Percentiles rank a stretch among this genome's conserved stretches.
phyloP scores from a whole-genome alignment of 1,140 invertebrate species.

The Eciton burchellii region DNA sequence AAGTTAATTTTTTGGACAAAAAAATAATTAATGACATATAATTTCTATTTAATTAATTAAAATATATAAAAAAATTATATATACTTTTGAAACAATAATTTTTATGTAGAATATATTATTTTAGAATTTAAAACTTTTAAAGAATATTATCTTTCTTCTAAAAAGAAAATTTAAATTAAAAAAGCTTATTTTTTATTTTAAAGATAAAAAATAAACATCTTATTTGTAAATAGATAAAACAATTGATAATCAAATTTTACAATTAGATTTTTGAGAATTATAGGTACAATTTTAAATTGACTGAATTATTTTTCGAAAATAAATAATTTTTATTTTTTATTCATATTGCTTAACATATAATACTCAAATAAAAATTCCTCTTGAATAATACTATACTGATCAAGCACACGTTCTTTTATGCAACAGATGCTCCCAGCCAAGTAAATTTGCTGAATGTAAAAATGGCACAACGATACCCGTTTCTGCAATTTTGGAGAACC shows the following conservation, averaged over 20 bases:
- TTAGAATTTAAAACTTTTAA: background rate
- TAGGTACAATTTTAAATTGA: no score
- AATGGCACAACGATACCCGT: slow-evolving; percentile 88
- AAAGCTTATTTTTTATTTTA: background rate
- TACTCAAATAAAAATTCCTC: background rate
- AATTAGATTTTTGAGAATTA: no score
- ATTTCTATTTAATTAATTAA: background rate
- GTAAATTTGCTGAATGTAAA: slow-evolving; percentile 89
- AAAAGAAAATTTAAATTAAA: background rate
- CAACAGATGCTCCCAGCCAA: slow-evolving; percentile 89
- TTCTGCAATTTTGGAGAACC: slow-evolving; percentile 89
- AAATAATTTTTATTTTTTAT: no score
- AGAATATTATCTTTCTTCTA: background rate
- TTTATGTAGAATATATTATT: background rate
- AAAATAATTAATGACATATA: background rate
- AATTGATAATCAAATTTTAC: no score
- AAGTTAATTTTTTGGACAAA: background rate
- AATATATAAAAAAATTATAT: background rate
- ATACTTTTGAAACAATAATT: background rate
- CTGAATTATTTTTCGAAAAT: no score
- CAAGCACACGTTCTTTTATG: slow-evolving; percentile 24
- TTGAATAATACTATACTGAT: background rate
- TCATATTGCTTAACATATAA: background rate
- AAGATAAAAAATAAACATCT: no score
- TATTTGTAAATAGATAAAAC: no score